phyloP scores from a whole-genome alignment of 2,797 vertebrate genomes.

The Danionella dracula region DNA sequence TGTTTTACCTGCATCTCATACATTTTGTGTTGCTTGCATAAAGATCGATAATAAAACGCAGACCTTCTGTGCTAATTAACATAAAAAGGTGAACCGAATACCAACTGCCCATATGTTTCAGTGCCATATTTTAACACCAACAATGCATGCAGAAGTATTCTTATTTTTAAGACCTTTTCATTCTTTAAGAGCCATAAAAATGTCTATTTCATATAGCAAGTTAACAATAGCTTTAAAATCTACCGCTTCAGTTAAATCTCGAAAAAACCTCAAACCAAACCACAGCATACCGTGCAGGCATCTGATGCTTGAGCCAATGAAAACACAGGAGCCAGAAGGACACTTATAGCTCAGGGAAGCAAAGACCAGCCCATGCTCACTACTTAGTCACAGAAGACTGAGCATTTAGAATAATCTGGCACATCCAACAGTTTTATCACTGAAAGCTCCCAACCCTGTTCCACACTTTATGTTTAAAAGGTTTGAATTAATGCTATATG shows the following conservation, averaged over 20 bases:
- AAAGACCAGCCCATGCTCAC: not conserved
- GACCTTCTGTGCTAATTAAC: too few relatives aligned
- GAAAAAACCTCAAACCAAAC: slow-evolving; percentile 5
- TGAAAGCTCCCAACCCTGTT: too few relatives aligned
- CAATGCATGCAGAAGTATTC: not conserved
- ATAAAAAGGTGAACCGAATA: too few relatives aligned
- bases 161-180: not conserved
- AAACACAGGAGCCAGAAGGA: slow-evolving; percentile 4
- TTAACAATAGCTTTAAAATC: not conserved
- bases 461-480: too few relatives aligned
- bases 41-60: too few relatives aligned
- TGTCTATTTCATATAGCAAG: too few relatives aligned
- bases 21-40: too few relatives aligned
- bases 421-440: too few relatives aligned
- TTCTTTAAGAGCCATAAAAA: not conserved
- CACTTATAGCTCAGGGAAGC: slow-evolving; percentile 10
- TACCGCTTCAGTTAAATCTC: not conserved
- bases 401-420: slow-evolving; percentile 9
- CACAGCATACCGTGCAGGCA: not conserved
- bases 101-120: too few relatives aligned
- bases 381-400: not conserved
- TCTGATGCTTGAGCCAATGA: not conserved
- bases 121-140: too few relatives aligned
- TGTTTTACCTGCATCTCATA: too few relatives aligned
- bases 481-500: too few relatives aligned